Base-by-base conservation (phyloP, 2,113 vertebrate genomes). In the Strix uralensis region DNA sequence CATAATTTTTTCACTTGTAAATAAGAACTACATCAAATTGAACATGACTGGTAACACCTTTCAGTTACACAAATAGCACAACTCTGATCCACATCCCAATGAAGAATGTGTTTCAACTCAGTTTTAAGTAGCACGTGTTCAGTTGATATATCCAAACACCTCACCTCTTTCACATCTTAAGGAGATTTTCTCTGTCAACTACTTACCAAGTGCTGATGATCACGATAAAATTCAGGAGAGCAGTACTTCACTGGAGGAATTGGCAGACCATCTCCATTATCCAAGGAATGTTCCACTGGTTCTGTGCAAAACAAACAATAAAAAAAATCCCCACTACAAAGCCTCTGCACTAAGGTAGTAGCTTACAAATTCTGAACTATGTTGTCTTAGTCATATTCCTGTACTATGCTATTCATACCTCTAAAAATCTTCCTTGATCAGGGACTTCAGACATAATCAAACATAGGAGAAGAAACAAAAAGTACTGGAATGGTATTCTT, bases 221-320 rank as follows among this genome's bases (percentile, higher is more conserved):
- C 94, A 15, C 88, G 96, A 96, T 99, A 99, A 97, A 99, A 99
- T 46, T 99, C 98, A 18, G 97, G 94, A 22, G 98, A 98, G 91
- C 99, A 99, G 5, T 97, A 97, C 62, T 98, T 98, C 81, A 99
- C 98, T 5, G 97, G 97, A 80, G 97, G 97, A 97, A 97, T 81
- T 15, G 97, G 94, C 58, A 99, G 99, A 84, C 99, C 99, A 90
- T 99, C 98, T 55, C 98, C 98, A 3, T 99, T 96, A 96, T 99
- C 99, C 38, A 99, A 97, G 74, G 98, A 98, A 84, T 95, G 97
- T 63, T 99, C 99, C 93, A 98, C 66, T 58, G 97, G 97, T 77
- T 98, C 99, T 99, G 95, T 67, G 86, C 81, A 83, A 94, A 88
- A n/a, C 46, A 88, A 29, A 88, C 15, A 92, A 80, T 4, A 62